Evolutionary conservation across 2,797 vertebrate genomes (phyloP).

Genomic region (Trichosurus vulpecula): DNA sequence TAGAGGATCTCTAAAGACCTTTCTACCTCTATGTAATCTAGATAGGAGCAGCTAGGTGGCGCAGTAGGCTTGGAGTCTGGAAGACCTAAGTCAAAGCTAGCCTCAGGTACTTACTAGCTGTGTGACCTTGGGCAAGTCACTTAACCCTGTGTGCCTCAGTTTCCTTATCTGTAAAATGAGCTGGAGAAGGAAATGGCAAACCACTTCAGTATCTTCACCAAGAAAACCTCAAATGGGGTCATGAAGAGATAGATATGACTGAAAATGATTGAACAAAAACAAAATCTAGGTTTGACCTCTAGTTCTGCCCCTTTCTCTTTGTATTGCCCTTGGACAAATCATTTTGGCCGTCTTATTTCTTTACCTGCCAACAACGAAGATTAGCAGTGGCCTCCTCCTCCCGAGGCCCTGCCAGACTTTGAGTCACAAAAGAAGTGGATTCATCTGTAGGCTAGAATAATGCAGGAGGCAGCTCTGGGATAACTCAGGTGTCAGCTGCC

Average conservation of each 20-base stretch:
- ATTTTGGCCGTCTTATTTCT: neutral
- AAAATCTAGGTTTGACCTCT: neutral
- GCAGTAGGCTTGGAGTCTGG: no score
- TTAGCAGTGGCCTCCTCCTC: neutral
- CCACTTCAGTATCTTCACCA: neutral
- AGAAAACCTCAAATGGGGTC: neutral
- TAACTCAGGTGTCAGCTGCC: neutral
- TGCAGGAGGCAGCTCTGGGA: neutral
- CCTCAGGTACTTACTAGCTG: neutral
- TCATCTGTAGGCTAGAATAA: neutral
- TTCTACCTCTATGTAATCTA: neutral
- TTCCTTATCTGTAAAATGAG: neutral
- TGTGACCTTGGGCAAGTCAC: neutral
- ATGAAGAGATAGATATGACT: neutral
- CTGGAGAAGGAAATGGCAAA: neutral
- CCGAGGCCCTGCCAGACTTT: neutral
- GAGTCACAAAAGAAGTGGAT: neutral
- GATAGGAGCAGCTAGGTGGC: no score
- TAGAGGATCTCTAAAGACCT: neutral
- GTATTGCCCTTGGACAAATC: neutral
- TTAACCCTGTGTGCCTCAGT: neutral
- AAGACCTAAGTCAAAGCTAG: no score
- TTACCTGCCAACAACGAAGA: neutral
- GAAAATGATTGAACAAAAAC: neutral
- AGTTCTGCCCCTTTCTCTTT: neutral